These are phyloP conservation scores for Pseudeuparius sepicola DNA, from an alignment of 2,888 invertebrate species.

Conservation along the genomic window DNA sequence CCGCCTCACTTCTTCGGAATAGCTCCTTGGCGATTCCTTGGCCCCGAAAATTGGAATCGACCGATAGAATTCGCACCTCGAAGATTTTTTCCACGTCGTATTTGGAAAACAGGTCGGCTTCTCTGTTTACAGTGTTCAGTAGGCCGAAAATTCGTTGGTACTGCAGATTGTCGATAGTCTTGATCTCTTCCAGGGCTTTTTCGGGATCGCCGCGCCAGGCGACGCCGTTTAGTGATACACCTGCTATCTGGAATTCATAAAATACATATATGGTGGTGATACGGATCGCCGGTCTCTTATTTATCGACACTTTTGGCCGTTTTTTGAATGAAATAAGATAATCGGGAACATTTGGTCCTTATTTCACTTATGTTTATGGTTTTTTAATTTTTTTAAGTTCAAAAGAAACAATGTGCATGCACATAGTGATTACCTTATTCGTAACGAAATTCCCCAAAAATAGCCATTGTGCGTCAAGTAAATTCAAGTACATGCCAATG, in stretches of 20 bases:
- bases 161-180: constrained; percentile 55
- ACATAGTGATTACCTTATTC: too few relatives aligned
- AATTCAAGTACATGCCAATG: too few relatives aligned
- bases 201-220: constrained; percentile 62
- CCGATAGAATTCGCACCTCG: constrained; percentile 72
- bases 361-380: too few relatives aligned
- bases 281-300: too few relatives aligned
- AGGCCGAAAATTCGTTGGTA: constrained; percentile 72
- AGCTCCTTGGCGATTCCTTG: constrained; percentile 65
- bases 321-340: too few relatives aligned
- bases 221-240: constrained; percentile 70
- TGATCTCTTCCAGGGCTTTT: constrained; percentile 56
- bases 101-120: constrained; percentile 56
- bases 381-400: too few relatives aligned
- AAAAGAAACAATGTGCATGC: too few relatives aligned
- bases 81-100: constrained; percentile 61
- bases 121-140: constrained; percentile 59
- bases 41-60: constrained; percentile 60
- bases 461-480: too few relatives aligned
- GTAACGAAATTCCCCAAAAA: too few relatives aligned
- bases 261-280: too few relatives aligned
- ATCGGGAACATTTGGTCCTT: too few relatives aligned
- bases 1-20: constrained; percentile 53
- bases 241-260: constrained; percentile 54
- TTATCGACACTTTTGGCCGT: too few relatives aligned